Base-by-base conservation (phyloP, 1,140 invertebrate genomes). In the Drosophila sulfurigaster region DNA sequence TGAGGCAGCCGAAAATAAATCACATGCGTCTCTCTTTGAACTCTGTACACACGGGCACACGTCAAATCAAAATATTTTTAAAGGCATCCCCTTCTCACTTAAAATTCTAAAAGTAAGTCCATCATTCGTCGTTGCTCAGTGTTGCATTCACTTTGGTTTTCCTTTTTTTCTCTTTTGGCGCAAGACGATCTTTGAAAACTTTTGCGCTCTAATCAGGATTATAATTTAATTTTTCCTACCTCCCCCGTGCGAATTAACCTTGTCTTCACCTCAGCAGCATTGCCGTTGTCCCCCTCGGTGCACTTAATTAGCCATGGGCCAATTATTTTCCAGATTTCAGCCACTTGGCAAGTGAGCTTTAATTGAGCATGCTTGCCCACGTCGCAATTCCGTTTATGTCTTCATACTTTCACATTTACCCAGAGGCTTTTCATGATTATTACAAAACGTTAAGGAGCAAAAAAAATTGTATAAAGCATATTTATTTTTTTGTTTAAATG, bases 191-290 rank as follows among this genome's bases (percentile, higher is more conserved):
- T 38, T 38, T 8, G 46, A 43, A 46, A 63, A 83, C 67, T 75
- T 25, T 85, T 77, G 32, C 41, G 49, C 43, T 65, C 56, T 72
- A 72, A 73, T 63, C 57, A 41, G 73, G 70, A 77, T 70, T 68
- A 69, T 80, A 85, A 83, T 83, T 85, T 67, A 73, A 79, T 77
- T 74, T 68, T 74, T 62, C 2, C 11, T n/a, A 2, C 28, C 32
- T 5, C 45, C 15, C 28, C 38, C 57, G 3, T 15, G 57, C 49
- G 49, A 63, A 77, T 81, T 76, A 72, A 51, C 10, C 32, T 59
- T 51, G 32, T 16, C 32, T 11, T 38, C 58, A 51, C 46, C 49
- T 48, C 41, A 1, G 30, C 41, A 1, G 30, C 25, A 32, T 28
- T 49, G 11, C 1, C 20, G 7, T 15, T 7, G 30, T 13, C 38